Percentiles rank a stretch among this genome's conserved stretches.
phyloP scores from a whole-genome alignment of 2,888 invertebrate species.

The Agrotis ipsilon region DNA sequence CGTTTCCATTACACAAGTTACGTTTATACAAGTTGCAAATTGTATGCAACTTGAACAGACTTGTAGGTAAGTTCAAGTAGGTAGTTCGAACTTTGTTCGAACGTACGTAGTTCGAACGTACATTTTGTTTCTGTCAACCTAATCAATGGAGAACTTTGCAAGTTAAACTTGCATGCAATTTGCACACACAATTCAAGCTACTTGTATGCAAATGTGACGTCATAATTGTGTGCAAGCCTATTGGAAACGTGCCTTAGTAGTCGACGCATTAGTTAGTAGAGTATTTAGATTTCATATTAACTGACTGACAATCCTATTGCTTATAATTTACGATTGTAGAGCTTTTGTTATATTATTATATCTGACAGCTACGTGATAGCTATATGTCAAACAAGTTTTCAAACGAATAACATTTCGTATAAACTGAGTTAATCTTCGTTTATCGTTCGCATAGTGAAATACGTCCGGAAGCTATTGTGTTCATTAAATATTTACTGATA shows the following conservation, averaged over 20 bases:
- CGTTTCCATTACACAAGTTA: no score
- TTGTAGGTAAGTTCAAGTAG: no score
- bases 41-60: no score
- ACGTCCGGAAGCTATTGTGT: conserved; percentile 5
- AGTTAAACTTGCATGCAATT: no score
- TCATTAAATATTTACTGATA: neutral
- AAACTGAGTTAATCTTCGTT: neutral
- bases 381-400: conserved; percentile 14
- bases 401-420: conserved; percentile 5
- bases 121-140: no score
- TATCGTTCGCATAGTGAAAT: neutral
- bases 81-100: no score
- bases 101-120: no score
- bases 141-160: no score
- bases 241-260: neutral
- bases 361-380: conserved; percentile 13
- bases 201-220: no score
- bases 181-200: no score
- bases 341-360: conserved; percentile 9
- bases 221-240: no score
- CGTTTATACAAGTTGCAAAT: no score
- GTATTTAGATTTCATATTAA: neutral
- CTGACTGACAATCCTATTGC: neutral
- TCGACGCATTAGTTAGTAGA: neutral
- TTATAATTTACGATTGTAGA: neutral